Conservation (phyloP, 2,113 vertebrate species). For the Felis chaus region DNA sequence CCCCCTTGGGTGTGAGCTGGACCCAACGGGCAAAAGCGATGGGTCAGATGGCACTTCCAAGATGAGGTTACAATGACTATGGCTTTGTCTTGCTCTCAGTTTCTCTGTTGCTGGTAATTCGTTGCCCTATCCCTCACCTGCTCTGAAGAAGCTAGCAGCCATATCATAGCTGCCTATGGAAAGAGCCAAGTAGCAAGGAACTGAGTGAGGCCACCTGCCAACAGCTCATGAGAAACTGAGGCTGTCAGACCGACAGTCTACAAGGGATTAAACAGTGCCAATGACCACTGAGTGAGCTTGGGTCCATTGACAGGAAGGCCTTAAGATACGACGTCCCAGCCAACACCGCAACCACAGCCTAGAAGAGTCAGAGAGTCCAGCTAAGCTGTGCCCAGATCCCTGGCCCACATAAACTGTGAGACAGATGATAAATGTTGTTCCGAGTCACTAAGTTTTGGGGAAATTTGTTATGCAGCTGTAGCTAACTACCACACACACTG, state of each 20-base stretch:
- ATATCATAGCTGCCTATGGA: not conserved
- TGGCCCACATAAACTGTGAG: not conserved
- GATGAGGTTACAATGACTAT: accelerated
- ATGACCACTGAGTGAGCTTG: too few species aligned
- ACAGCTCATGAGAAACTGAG: not conserved
- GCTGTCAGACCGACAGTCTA: too few species aligned
- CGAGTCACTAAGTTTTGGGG: not conserved
- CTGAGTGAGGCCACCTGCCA: not conserved
- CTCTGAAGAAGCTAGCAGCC: not conserved
- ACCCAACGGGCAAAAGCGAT: too few species aligned
- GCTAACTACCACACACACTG: not conserved
- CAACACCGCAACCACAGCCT: not conserved
- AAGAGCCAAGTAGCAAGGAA: not conserved
- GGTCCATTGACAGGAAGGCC: accelerated
- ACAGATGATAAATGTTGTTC: not conserved
- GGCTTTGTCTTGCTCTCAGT: not conserved
- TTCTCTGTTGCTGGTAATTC: not conserved
- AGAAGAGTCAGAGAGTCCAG: not conserved
- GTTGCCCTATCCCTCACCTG: not conserved
- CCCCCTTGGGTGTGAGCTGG: not conserved
- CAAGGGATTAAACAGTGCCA: not conserved
- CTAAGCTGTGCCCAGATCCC: not conserved
- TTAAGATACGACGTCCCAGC: too few species aligned
- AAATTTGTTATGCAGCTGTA: not conserved
- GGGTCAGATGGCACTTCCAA: not conserved